Evolutionary conservation across 2,888 invertebrate genomes (phyloP).

Genomic region (Acanthosoma haemorrhoidale): DNA sequence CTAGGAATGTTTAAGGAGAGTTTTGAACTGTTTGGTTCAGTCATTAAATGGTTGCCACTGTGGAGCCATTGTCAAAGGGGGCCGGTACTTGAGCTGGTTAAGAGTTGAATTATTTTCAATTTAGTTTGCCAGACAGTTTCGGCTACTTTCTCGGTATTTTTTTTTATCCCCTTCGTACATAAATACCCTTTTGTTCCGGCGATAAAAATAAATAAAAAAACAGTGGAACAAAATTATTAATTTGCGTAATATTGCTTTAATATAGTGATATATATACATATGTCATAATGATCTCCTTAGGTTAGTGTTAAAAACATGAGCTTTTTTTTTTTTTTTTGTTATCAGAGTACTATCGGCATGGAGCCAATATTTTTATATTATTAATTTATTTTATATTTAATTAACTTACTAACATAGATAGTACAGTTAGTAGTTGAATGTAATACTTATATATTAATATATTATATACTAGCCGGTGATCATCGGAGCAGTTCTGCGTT

Average conservation of each 20-base stretch:
- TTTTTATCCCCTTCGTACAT: no score
- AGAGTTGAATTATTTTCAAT: constrained; percentile 12
- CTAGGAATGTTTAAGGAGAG: background rate
- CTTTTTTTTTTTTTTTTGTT: no score
- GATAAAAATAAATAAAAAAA: no score
- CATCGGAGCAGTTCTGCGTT: constrained; percentile 12
- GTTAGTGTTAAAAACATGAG: no score
- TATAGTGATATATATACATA: no score
- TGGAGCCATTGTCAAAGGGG: background rate
- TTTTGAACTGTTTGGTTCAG: background rate
- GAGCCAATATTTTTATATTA: background rate
- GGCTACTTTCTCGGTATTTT: background rate
- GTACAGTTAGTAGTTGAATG: background rate
- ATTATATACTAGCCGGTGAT: constrained; percentile 25
- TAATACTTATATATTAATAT: background rate
- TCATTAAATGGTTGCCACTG: background rate
- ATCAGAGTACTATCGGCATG: no score
- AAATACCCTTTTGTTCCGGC: no score
- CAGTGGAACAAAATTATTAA: no score
- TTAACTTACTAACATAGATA: background rate
- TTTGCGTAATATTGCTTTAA: no score
- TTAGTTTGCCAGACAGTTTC: background rate
- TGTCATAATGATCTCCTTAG: no score
- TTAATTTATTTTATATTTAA: background rate
- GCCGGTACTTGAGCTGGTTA: constrained; percentile 5